These are phyloP conservation scores for Hyposmocoma kahamanoa DNA, from an alignment of 1,140 invertebrate species.

Conservation along the genomic window DNA sequence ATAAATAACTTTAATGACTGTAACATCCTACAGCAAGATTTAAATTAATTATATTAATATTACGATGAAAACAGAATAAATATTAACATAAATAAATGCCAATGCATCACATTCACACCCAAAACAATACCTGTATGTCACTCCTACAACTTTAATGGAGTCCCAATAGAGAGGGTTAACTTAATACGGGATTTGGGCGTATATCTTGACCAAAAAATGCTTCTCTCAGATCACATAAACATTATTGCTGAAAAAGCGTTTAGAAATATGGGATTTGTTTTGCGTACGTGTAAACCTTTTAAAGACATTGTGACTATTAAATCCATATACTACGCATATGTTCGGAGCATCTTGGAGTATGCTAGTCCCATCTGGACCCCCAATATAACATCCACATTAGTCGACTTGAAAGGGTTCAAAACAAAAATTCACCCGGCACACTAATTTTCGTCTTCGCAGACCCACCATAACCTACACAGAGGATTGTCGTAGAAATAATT, in stretches of 20 bases:
- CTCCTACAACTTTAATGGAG: not conserved
- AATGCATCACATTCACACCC: not conserved
- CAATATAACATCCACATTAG: not conserved
- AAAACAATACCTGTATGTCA: not conserved
- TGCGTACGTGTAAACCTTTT: not conserved
- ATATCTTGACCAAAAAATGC: not conserved
- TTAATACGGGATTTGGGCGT: not conserved
- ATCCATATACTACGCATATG: constrained; percentile 1
- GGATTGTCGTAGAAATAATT: not conserved
- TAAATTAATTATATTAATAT: not conserved
- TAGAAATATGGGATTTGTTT: not conserved
- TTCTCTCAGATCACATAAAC: not conserved
- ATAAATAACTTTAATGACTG: not conserved
- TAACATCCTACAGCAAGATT: not conserved
- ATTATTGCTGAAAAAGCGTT: not conserved
- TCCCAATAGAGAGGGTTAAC: not conserved
- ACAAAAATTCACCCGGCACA: not conserved
- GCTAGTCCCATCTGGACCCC: not conserved
- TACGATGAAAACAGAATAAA: not conserved
- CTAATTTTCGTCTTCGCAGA: not conserved
- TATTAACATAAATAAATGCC: not conserved
- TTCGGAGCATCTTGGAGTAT: not conserved
- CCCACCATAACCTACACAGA: not conserved
- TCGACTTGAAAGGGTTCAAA: not conserved
- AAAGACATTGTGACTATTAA: not conserved